These are phyloP conservation scores for Drosophila suzukii DNA, from an alignment of 1,140 invertebrate genomes.

Conservation along the genomic window DNA sequence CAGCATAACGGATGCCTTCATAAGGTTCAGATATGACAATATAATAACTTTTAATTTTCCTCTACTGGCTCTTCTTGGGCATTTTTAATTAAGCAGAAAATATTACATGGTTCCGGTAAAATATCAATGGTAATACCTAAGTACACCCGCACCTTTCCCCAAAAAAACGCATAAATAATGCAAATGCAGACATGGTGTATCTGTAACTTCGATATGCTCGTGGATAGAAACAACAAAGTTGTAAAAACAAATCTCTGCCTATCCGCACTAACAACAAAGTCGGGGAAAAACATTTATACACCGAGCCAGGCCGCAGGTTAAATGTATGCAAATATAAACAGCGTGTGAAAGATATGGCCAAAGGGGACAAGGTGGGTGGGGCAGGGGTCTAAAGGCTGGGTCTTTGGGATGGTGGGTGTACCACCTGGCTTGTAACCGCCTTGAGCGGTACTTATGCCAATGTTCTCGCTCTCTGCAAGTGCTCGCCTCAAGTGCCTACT, in stretches of 20 bases:
- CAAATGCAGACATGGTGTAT: slow-evolving; percentile 1
- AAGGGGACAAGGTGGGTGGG: slow-evolving; percentile 9
- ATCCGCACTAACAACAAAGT: slow-evolving; percentile 36
- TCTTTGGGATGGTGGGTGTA: background rate
- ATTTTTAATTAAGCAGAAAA: slow-evolving; percentile 65
- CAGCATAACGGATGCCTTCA: too few relatives aligned
- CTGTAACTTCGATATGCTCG: background rate
- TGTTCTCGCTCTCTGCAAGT: slow-evolving; percentile 55
- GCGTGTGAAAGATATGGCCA: slow-evolving; percentile 63
- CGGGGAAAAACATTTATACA: slow-evolving; percentile 49
- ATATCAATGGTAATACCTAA: slow-evolving; percentile 1
- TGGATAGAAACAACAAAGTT: slow-evolving; percentile 59
- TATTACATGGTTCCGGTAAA: slow-evolving; percentile 19
- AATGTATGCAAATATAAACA: slow-evolving; percentile 82
- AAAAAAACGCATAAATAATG: slow-evolving; percentile 43
- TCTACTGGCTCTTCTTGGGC: background rate
- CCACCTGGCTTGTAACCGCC: slow-evolving; percentile 51
- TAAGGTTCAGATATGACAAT: too few relatives aligned
- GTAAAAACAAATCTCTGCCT: slow-evolving; percentile 69
- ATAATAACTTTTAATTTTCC: too few relatives aligned
- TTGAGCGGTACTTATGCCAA: slow-evolving; percentile 72
- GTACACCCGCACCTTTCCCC: background rate
- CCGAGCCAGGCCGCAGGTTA: slow-evolving; percentile 68
- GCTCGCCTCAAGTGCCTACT: slow-evolving; percentile 51
- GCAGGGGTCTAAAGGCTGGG: background rate